A percentile compares a stretch with the other conserved stretches of the same genome.
Conservation (phyloP, 1,140 invertebrate species). For the Drosophila neocordata region DNA sequence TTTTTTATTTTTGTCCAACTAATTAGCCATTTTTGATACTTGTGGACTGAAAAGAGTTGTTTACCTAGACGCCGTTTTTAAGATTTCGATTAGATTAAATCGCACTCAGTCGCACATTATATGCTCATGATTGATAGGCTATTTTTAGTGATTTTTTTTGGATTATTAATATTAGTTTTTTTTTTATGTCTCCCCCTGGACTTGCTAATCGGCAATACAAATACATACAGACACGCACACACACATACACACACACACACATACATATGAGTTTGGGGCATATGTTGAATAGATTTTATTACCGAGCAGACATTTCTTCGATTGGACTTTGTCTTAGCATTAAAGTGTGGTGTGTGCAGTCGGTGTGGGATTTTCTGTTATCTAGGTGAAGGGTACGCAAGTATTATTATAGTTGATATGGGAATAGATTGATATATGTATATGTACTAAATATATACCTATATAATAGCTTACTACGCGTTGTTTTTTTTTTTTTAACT, state of each 20-base stretch:
- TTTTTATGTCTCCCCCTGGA: conserved; percentile 45
- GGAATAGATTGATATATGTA: conserved; percentile 17
- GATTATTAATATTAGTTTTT: conserved; percentile 70
- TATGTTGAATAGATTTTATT: conserved; percentile 6
- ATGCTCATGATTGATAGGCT: conserved; percentile 72
- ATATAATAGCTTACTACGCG: conserved; percentile 22
- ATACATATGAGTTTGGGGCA: background rate
- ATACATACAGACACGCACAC: background rate
- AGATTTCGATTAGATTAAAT: conserved; percentile 69
- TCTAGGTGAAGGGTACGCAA: conserved; percentile 32
- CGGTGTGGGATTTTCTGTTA: conserved; percentile 45
- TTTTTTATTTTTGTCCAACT: conserved; percentile 12
- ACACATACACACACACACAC: background rate
- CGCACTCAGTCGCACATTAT: conserved; percentile 26
- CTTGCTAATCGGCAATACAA: conserved; percentile 34
- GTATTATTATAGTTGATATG: conserved; percentile 48
- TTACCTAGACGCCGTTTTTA: conserved; percentile 71
- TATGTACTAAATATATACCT: background rate
- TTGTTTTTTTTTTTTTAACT: background rate
- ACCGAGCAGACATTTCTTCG: conserved; percentile 17
- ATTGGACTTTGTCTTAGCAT: conserved; percentile 25
- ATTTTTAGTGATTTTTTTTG: conserved; percentile 66
- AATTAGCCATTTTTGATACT: conserved; percentile 44
- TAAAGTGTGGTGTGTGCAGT: conserved; percentile 38
- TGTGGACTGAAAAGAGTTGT: conserved; percentile 51